Evolutionary conservation across 1,140 invertebrate species (phyloP), one percentile per base, ranked within the genome.

Genomic region (Saccostrea cuccullata): DNA sequence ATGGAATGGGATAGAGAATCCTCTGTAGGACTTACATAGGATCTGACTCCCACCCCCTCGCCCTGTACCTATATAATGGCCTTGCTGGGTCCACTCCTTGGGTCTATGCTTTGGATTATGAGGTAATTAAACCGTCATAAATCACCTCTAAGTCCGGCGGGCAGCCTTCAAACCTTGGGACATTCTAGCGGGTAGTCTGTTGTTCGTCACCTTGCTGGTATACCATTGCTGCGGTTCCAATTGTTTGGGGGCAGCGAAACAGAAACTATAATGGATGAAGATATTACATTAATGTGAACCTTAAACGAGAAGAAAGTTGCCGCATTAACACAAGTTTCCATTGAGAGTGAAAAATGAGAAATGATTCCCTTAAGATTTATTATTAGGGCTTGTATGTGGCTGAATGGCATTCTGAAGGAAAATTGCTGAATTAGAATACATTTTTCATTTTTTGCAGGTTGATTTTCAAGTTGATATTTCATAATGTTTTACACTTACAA

Each of bases 241-340:
- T 84, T 84, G 47, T 55, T 56, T 56, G 82, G 55, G 23, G 20
- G 17, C 82, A 56, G 20, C 23, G 47, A 84, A 84, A 84, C 82
- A 84, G 82, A 84, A 84, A 84, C 82, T 56, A 56, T 84, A 12
- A 56, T 55, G 82, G 82, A 84, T 84, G 55, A 56, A 84, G 82
- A 84, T 56, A 84, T 84, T 30, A 84, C 55, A 55, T 84, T 84
- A 84, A 84, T 84, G 82, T 84, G 82, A 55, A 56, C 20, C 47
- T 84, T 55, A 55, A 82, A 55, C 82, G 82, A 84, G 82, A 84
- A 84, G 47, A 55, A 84, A 84, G 55, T 55, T 84, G 82, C 82
- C 55, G 47, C 82, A 84, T 84, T 84, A 84, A 84, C 20, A 84
- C 15, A 55, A 17, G 47, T 47, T 56, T 26, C 55, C 47, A 84